Evolutionary conservation across 2,113 vertebrate species (phyloP).

Genomic region (Hymenochirus boettgeri): DNA sequence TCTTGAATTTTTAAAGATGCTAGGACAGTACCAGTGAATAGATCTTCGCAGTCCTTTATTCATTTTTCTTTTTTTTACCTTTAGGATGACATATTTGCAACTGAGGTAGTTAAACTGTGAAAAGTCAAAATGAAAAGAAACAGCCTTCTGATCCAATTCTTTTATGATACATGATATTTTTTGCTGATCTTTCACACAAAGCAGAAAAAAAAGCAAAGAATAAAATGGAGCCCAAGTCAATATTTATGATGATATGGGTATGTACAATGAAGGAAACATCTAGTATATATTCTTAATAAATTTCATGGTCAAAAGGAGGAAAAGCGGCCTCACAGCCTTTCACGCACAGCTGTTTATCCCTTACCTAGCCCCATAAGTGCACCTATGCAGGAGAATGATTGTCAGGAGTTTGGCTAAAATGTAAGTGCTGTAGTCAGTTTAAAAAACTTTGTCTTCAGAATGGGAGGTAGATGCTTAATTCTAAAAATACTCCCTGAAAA

Average conservation of each 20-base stretch:
- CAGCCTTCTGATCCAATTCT: slow-evolving; percentile 69
- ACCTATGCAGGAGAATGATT: too few species aligned
- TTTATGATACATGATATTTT: slow-evolving; percentile 91
- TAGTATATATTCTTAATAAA: not conserved
- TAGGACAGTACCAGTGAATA: too few species aligned
- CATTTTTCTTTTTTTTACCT: slow-evolving; percentile 34
- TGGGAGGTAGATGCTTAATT: too few species aligned
- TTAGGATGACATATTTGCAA: slow-evolving; percentile 80
- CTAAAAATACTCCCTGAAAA: too few species aligned
- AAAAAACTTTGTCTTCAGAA: too few species aligned
- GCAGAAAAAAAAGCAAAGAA: slow-evolving; percentile 81
- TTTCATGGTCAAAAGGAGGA: slow-evolving; percentile 41
- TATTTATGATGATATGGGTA: slow-evolving; percentile 96
- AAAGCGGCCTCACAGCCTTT: too few species aligned
- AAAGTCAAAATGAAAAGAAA: slow-evolving; percentile 70
- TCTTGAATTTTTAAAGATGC: too few species aligned
- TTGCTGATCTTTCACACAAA: slow-evolving; percentile 82
- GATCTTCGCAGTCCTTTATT: too few species aligned
- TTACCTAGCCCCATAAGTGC: too few species aligned
- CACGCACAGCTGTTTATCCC: too few species aligned
- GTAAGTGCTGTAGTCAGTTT: too few species aligned
- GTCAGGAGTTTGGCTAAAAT: too few species aligned
- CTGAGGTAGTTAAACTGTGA: slow-evolving; percentile 67
- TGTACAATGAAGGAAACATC: slow-evolving; percentile 44
- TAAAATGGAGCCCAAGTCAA: slow-evolving; percentile 86